phyloP scores from a whole-genome alignment of 2,113 vertebrate species.

The Orthonyx spaldingii region DNA sequence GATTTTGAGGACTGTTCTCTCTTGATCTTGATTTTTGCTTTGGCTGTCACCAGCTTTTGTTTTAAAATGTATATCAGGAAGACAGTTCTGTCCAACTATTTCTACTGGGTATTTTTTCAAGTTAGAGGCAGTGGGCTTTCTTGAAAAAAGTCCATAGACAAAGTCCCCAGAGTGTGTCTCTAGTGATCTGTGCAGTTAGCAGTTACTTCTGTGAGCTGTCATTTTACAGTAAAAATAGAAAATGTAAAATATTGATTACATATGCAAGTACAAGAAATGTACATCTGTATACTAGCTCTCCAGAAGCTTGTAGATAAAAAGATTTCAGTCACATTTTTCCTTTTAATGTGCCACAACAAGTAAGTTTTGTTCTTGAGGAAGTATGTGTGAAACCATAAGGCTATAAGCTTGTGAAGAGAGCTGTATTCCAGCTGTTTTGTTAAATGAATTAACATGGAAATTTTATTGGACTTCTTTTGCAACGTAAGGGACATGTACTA shows the following conservation, averaged over 20 bases:
- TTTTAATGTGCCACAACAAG: background rate
- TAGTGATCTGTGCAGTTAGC: background rate
- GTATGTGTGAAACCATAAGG: background rate
- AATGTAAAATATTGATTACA: constrained; percentile 18
- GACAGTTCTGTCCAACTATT: background rate
- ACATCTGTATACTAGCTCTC: background rate
- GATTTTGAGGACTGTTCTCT: background rate
- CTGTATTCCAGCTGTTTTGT: background rate
- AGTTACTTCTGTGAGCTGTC: background rate
- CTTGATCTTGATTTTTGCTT: background rate
- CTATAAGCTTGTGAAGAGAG: background rate
- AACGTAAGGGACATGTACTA: background rate
- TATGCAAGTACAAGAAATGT: constrained; percentile 7
- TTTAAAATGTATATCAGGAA: background rate
- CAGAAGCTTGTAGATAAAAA: background rate
- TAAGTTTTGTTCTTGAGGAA: background rate
- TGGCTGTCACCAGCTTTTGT: background rate
- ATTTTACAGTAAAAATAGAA: constrained; percentile 6
- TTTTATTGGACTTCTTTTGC: background rate
- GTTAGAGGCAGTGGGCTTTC: background rate
- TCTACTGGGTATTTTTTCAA: background rate
- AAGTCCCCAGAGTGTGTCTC: background rate
- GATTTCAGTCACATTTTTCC: background rate
- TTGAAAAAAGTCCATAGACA: background rate
- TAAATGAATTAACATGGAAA: background rate